A percentile compares a stretch with the other conserved stretches of the same genome.
These are phyloP conservation scores for Megaleporinus macrocephalus DNA, from an alignment of 2,113 vertebrate genomes.

Conservation along the genomic window DNA sequence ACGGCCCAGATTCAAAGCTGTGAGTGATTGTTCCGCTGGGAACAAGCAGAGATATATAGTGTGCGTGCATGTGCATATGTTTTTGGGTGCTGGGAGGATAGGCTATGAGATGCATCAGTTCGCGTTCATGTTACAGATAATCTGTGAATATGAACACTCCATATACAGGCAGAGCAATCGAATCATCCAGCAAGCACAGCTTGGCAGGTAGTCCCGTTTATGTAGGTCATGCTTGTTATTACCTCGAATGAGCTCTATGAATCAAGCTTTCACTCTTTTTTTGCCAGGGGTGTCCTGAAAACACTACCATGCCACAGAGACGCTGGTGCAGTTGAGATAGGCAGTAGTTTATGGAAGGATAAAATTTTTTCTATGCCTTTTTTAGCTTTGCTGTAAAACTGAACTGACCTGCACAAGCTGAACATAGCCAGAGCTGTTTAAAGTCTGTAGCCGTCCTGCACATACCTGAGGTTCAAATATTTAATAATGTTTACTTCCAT, in stretches of 20 bases:
- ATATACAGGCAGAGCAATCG: not conserved
- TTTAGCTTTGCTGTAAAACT: not conserved
- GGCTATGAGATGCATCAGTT: not conserved
- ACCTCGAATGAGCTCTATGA: not conserved
- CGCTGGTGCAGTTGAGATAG: not conserved
- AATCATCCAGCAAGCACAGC: not conserved
- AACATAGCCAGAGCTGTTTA: not conserved
- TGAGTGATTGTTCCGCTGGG: not conserved
- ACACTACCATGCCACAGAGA: not conserved
- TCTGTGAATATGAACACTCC: not conserved
- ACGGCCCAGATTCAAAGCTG: not conserved
- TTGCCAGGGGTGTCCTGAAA: not conserved
- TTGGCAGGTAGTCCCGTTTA: not conserved
- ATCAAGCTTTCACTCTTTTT: not conserved
- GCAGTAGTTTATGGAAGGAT: not conserved
- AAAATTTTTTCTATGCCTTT: not conserved
- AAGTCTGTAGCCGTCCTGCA: not conserved
- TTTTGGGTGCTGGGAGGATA: not conserved
- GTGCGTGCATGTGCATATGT: not conserved
- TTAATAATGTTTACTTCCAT: not conserved
- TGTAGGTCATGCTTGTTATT: constrained; percentile 26
- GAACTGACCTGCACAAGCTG: not conserved
- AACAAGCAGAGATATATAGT: not conserved
- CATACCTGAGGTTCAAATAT: no score
- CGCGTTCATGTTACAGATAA: not conserved